Evolutionary conservation across 2,888 invertebrate species (phyloP), one percentile per base, ranked within the genome.

Genomic region (Stratiomys singularior): DNA sequence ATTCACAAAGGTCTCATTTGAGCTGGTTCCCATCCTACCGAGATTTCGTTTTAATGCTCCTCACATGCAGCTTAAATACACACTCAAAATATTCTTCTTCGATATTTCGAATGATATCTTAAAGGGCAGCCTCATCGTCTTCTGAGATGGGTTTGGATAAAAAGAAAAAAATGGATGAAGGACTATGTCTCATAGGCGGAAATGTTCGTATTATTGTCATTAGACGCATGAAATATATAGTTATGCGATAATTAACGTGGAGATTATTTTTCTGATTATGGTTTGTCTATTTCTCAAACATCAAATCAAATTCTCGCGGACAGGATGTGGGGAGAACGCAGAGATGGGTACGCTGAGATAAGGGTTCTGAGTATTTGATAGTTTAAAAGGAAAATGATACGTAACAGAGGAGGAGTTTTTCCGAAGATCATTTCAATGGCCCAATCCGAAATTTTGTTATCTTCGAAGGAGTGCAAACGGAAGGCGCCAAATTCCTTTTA

Each of bases 131-230:
- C n/a, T 9, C 27, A 11, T 15, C 9, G n/a, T n/a, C n/a, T n/a
- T n/a, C 13, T 7, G 13, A 37, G 66, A 30, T 64, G 60, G 28
- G 60, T 13, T 13, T 21, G 23, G 60, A 28, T 9, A n/a, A 18
- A 69, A 18, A 37, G 25, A 71, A 71, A n/a, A n/a, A 69, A 46
- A 21, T 1, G 27, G 37, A 37, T 9, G 5, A 3, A 1, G 27
- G 47, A 71, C 47, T 13, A 27, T 27, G 37, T 72, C 28, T 30
- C 18, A 1, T 18, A 47, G 37, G 67, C 77, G 77, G 72, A 77
- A 77, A 72, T 72, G 63, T 28, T 27, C 46, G 44, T 71, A 77
- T 77, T 77, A 72, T 77, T 72, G 77, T 77, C 77, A 77, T 77
- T 77, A 77, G 69, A 77, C 27, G 25, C 69, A 67, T 30, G 64